Percentiles rank a stretch among this genome's conserved stretches.
These are phyloP conservation scores for Pogoniulus pusillus DNA, from an alignment of 2,797 vertebrate genomes.

Conservation along the genomic window DNA sequence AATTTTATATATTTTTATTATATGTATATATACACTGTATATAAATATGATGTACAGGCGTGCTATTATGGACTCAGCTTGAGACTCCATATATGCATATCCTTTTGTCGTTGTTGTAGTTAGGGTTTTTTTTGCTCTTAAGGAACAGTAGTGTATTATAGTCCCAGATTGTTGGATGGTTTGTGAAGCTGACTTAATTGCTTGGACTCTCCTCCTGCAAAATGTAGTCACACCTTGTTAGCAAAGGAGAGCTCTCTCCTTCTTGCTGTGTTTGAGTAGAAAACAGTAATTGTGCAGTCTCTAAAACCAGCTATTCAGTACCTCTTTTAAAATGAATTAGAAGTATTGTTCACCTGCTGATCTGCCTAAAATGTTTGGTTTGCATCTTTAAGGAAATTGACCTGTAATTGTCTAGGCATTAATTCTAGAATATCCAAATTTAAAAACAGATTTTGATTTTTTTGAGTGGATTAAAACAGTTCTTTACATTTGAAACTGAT, in stretches of 20 bases:
- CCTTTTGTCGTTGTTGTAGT: not conserved
- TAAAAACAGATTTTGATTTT: not conserved
- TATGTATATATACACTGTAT: too few species aligned
- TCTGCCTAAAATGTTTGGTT: not conserved
- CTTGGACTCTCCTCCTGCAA: not conserved
- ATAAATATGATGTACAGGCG: not conserved
- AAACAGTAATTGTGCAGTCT: not conserved
- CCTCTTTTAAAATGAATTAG: not conserved
- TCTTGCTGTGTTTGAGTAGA: not conserved
- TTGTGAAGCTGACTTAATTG: not conserved
- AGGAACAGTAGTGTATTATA: not conserved
- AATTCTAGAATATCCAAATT: not conserved
- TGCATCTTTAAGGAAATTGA: not conserved
- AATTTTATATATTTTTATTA: too few species aligned
- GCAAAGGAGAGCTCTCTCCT: not conserved
- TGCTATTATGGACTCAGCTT: not conserved
- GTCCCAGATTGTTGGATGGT: not conserved
- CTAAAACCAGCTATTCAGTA: not conserved
- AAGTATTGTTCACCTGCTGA: not conserved
- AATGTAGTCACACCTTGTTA: not conserved
- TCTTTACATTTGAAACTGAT: not conserved
- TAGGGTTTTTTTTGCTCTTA: not conserved
- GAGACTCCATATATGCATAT: not conserved
- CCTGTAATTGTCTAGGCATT: not conserved
- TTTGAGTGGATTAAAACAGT: not conserved